A percentile compares a stretch with the other conserved stretches of the same genome.
phyloP scores from a whole-genome alignment of 1,140 invertebrate species.

The Drosophila pruinosa region DNA sequence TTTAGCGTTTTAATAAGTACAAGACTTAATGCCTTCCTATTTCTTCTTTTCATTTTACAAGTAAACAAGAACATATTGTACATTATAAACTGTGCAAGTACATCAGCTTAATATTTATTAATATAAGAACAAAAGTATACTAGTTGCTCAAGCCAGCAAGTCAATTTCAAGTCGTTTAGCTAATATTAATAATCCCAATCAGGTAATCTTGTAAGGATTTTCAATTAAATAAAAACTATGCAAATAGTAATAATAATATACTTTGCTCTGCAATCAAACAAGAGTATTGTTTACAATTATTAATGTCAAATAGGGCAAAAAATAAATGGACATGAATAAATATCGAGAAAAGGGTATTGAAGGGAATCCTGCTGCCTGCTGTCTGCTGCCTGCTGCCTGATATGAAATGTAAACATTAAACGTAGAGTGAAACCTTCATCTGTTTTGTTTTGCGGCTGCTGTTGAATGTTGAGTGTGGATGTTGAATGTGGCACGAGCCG shows the following conservation, averaged over 20 bases:
- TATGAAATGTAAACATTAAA: slow-evolving; percentile 44
- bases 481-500: slow-evolving; percentile 36
- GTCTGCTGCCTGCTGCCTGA: slow-evolving; percentile 22
- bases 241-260: background rate
- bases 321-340: background rate
- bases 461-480: too few species aligned
- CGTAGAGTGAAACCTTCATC: slow-evolving; percentile 5
- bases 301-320: background rate
- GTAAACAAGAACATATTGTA: background rate
- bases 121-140: too few species aligned
- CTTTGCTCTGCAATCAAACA: background rate
- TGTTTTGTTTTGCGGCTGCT: background rate
- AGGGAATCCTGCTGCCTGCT: background rate
- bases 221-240: background rate
- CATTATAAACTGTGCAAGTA: too few species aligned
- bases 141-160: too few species aligned
- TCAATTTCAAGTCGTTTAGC: background rate
- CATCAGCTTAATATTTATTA: background rate
- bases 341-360: background rate
- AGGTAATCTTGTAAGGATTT: background rate
- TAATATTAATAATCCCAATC: background rate
- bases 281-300: background rate
- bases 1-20: too few species aligned
- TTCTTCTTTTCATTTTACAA: background rate
- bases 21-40: too few species aligned